Percentiles rank a stretch among this genome's conserved stretches.
Evolutionary conservation across 35 echinoderm and acorn worm species (phyloP).

Genomic region (Heliocidaris erythrogramma): DNA sequence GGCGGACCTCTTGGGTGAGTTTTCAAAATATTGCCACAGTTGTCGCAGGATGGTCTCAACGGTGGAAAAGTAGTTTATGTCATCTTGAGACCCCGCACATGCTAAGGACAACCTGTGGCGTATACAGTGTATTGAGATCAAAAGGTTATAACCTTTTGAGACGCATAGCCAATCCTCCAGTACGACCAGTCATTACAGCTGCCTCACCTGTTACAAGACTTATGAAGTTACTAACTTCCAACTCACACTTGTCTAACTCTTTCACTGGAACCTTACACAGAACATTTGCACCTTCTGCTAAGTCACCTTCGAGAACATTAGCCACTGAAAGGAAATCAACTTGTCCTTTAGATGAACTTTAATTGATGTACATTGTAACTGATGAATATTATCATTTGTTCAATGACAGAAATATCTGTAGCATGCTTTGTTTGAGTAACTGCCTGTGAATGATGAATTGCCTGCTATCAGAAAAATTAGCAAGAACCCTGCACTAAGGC

Average conservation of each 20-base stretch:
- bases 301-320: conserved; percentile 26
- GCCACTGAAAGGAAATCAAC: conserved; percentile 23
- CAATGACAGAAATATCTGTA: conserved; percentile 27
- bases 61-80: no score
- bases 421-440: no score
- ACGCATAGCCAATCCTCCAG: conserved; percentile 5
- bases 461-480: no score
- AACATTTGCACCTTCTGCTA: conserved; percentile 18
- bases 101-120: conserved; percentile 47
- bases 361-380: conserved; percentile 23
- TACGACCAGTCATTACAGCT: conserved; percentile 42
- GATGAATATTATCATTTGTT: conserved; percentile 41
- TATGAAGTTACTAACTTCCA: conserved; percentile 11
- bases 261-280: background rate
- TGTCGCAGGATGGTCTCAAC: no score
- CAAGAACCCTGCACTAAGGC: no score
- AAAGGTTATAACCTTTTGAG: background rate
- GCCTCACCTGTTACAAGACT: conserved; percentile 49
- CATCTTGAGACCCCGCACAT: conserved; percentile 17
- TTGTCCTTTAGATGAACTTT: background rate
- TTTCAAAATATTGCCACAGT: conserved; percentile 39
- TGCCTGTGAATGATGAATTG: no score
- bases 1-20: conserved; percentile 29
- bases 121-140: conserved; percentile 49
- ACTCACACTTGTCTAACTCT: conserved; percentile 23